Evolutionary conservation across 37 sponge, comb jelly and placozoan genomes (phyloP).

Genomic region (Sycon ciliatum): DNA sequence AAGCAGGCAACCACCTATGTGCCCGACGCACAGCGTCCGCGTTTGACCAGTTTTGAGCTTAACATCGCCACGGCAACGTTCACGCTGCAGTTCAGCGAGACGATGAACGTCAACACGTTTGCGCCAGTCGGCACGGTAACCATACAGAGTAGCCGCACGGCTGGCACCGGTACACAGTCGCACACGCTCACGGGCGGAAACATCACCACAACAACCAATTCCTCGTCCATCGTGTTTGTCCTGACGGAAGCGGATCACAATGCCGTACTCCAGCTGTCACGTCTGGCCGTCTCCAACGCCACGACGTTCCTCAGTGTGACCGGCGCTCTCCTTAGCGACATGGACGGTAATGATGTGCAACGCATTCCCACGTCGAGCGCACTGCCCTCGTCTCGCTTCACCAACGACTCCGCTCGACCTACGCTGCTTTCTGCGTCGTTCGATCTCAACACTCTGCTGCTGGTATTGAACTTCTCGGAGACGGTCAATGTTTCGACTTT

Average conservation of each 20-base stretch:
- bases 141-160: slow-evolving; percentile 27
- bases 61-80: slow-evolving; percentile 42
- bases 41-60: slow-evolving; percentile 45
- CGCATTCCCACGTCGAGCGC: not conserved
- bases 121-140: slow-evolving; percentile 25
- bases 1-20: slow-evolving; percentile 24
- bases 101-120: slow-evolving; percentile 36
- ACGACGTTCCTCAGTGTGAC: slow-evolving; percentile 57
- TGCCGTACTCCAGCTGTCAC: slow-evolving; percentile 26
- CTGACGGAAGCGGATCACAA: slow-evolving; percentile 50
- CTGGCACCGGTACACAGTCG: not conserved
- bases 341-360: slow-evolving; percentile 40
- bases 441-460: slow-evolving; percentile 46
- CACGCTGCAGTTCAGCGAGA: slow-evolving; percentile 50
- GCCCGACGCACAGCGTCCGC: slow-evolving; percentile 53
- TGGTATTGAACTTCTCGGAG: slow-evolving; percentile 65
- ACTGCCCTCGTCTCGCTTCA: slow-evolving; percentile 40
- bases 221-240: slow-evolving; percentile 27
- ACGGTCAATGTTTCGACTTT: slow-evolving; percentile 51
- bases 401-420: slow-evolving; percentile 63
- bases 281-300: slow-evolving; percentile 38
- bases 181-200: slow-evolving; percentile 32
- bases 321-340: slow-evolving; percentile 40
- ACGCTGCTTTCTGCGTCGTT: slow-evolving; percentile 31
- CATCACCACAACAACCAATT: slow-evolving; percentile 33